Evolutionary conservation across 2,888 invertebrate species (phyloP), one percentile per base, ranked within the genome.

Genomic region (Polymixis lichenea): DNA sequence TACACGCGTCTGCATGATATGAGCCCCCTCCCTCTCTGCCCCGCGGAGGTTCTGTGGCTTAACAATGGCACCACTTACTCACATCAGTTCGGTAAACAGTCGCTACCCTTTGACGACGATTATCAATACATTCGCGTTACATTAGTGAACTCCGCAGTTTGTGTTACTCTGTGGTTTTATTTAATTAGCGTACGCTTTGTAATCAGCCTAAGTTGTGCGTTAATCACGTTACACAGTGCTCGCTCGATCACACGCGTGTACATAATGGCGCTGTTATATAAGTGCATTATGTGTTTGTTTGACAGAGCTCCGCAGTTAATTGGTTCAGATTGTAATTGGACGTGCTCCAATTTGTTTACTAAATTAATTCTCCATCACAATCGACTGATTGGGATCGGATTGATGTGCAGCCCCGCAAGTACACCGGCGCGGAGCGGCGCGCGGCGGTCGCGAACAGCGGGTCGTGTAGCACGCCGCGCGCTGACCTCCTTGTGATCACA

Each of bases 331-430:
- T 61, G 78, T 85, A 86, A 86, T 86, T 84, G 78, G 85, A 85
- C 67, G 62, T 65, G 87, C 73, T 75, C 62, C 80, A 86, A 85
- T 86, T 75, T 84, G 78, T 87, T 84, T 72, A 81, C 76, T 81
- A 77, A 85, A 87, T 81, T 84, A 84, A 86, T 85, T 81, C 69
- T 68, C 77, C 55, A 67, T 75, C 55, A 78, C 78, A 78, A 81
- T 78, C 25, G 38, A 58, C 55, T 81, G 76, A 84, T 86, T 84
- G 72, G 25, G 69, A 75, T 78, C 38, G 53, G 65, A 55, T 78
- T 64, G 74, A 72, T 38, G 62, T 46, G 71, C 28, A 53, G 53
- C 61, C 38, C n/a, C 56, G 43, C n/a, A 32, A 67, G 28, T 22
- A 19, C 2, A 1, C 0, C 9, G 15, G 67, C 1, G 66, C 22